A percentile compares a stretch with the other conserved stretches of the same genome.
These are phyloP conservation scores for Lymantria monacha DNA, from an alignment of 2,888 invertebrate genomes.

Conservation along the genomic window DNA sequence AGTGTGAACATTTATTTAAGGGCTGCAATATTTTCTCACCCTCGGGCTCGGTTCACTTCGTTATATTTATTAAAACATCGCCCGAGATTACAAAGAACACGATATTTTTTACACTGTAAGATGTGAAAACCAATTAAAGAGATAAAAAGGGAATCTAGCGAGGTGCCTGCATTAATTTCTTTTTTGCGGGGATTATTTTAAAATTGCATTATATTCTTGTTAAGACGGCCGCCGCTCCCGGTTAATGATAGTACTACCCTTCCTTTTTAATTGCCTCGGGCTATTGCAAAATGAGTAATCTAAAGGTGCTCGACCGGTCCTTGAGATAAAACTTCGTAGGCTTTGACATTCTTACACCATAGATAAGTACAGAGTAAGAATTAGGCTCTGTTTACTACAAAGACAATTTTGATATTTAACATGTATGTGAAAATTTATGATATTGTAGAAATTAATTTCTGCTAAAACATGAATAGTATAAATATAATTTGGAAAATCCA, in stretches of 20 bases:
- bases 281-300: conserved; percentile 81
- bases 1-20: conserved; percentile 81
- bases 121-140: conserved; percentile 83
- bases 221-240: conserved; percentile 74
- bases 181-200: conserved; percentile 82
- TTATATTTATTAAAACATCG: conserved; percentile 83
- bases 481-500: too few species aligned
- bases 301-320: conserved; percentile 68
- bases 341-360: conserved; percentile 43
- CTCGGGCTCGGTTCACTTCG: conserved; percentile 72
- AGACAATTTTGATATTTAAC: too few species aligned
- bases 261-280: conserved; percentile 80
- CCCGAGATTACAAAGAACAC: conserved; percentile 81
- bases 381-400: too few species aligned
- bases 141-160: conserved; percentile 81
- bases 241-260: conserved; percentile 80
- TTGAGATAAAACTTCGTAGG: conserved; percentile 68
- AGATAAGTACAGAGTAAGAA: conserved; percentile 13
- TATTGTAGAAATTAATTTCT: too few species aligned
- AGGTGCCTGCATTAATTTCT: conserved; percentile 82
- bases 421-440: too few species aligned
- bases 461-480: too few species aligned
- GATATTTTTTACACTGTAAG: conserved; percentile 82
- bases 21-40: conserved; percentile 73
- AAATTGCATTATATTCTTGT: conserved; percentile 83